Base-by-base conservation (phyloP, 1,140 invertebrate genomes). In the Pseudachorutes palmiensis region DNA sequence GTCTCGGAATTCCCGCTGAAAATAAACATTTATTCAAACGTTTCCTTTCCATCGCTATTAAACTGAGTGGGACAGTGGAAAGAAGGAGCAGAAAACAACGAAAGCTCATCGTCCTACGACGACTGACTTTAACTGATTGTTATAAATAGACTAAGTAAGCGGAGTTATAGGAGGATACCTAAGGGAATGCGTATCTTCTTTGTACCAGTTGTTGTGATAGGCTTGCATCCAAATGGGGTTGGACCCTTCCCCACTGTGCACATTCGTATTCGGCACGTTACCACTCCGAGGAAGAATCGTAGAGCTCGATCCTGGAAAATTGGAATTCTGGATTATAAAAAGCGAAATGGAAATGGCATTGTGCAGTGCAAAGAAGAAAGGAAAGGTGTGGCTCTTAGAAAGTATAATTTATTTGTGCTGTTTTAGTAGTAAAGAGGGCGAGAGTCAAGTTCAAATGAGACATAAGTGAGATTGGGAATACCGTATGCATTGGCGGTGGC, bases 201-300 rank as follows among this genome's bases (percentile, higher is more conserved):
- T 94, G 76, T 91, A 94, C 91, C 92, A 95, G 76, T 92, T 91
- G 77, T 94, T 94, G 78, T 94, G 91, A 75, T 94, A 94, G 5
- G 91, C 89, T 74, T 92, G 89, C 78, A 95, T 85, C 92, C 92
- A 96, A 73, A 96, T 94, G 0, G 93, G 92, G 82, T 96, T 96
- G 9, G 90, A 93, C 33, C 92, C 93, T 79, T 94, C 91, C 2
- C 89, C 86, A 74, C 91, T 93, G 77, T 95, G 92, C 76, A 92
- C 92, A 78, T 95, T 96, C 1, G 93, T 95, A 75, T 95, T 95
- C 1, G 93, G 93, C 2, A 96, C 91, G 71, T 88, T 80, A 14
- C 33, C 86, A 31, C 64, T 70, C 85, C 19, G 70, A 45, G 69
- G 72, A 31, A 70, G 61, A 84, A 82, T 72, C 82, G 85, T 89